Evolutionary conservation across 2,797 vertebrate genomes (phyloP).

Genomic region (Buphagus erythrorhynchus): DNA sequence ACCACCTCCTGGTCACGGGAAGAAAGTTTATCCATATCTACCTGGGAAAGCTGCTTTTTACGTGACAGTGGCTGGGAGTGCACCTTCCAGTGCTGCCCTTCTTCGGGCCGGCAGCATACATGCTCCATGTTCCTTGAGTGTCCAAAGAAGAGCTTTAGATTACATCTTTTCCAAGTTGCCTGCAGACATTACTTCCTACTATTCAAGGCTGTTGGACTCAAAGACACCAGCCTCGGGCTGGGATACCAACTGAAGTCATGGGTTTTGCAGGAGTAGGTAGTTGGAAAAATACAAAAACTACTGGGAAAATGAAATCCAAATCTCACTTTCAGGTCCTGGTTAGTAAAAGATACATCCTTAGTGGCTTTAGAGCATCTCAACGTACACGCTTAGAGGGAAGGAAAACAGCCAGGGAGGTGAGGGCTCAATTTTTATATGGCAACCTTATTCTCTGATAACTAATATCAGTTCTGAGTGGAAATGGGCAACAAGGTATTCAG

Average conservation of each 20-base stretch:
- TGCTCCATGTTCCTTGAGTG: background rate
- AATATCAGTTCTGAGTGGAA: background rate
- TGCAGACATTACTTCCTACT: background rate
- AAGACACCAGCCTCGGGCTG: background rate
- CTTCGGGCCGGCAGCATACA: background rate
- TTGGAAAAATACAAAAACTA: background rate
- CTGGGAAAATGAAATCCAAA: background rate
- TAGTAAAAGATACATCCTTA: background rate
- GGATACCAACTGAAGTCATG: background rate
- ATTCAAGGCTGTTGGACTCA: fast-evolving
- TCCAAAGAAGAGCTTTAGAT: background rate
- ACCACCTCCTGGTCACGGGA: fast-evolving
- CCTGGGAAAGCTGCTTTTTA: background rate
- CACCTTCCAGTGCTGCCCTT: background rate
- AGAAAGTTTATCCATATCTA: background rate
- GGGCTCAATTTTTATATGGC: background rate
- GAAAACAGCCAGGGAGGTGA: background rate
- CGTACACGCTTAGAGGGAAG: background rate
- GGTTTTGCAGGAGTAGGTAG: background rate
- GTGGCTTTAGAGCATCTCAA: background rate
- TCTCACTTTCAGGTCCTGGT: background rate
- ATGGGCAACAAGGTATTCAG: background rate
- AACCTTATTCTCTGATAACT: background rate
- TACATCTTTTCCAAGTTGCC: background rate
- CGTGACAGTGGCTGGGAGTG: background rate